phyloP scores from a whole-genome alignment of 2,797 vertebrate species.

The Zalophus californianus region DNA sequence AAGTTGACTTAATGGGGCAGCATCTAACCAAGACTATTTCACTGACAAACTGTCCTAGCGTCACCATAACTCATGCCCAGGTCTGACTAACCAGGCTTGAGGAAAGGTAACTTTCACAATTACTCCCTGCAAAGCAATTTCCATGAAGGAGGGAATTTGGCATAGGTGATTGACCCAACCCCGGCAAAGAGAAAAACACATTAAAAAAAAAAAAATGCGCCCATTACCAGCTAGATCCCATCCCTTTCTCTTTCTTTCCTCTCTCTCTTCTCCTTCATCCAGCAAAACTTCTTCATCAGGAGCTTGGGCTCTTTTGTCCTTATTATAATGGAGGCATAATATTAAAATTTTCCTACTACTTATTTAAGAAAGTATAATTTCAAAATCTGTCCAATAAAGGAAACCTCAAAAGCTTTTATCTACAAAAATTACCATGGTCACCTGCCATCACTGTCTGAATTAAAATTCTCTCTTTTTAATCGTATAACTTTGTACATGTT shows the following conservation, averaged over 20 bases:
- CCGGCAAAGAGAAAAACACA: not conserved
- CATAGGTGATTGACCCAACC: not conserved
- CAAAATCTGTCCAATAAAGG: not conserved
- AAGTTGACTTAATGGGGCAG: not conserved
- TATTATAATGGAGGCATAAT: not conserved
- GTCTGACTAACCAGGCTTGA: not conserved
- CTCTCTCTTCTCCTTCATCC: not conserved
- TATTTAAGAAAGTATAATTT: not conserved
- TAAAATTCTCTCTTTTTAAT: not conserved
- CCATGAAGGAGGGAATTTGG: not conserved
- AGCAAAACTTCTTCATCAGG: not conserved
- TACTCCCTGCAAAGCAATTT: not conserved
- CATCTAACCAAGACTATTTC: not conserved
- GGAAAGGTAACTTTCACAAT: not conserved
- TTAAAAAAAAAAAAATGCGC: not conserved
- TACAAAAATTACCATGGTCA: not conserved
- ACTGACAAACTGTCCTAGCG: not conserved
- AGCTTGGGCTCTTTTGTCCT: not conserved
- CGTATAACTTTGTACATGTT: not conserved
- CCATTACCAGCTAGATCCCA: not conserved
- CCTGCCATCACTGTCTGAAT: not conserved
- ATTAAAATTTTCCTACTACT: not conserved
- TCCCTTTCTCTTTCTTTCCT: not conserved
- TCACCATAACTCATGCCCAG: not conserved
- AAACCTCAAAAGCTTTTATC: not conserved